Conservation (phyloP, 1,140 invertebrate species). For the Plutomurus gul region DNA sequence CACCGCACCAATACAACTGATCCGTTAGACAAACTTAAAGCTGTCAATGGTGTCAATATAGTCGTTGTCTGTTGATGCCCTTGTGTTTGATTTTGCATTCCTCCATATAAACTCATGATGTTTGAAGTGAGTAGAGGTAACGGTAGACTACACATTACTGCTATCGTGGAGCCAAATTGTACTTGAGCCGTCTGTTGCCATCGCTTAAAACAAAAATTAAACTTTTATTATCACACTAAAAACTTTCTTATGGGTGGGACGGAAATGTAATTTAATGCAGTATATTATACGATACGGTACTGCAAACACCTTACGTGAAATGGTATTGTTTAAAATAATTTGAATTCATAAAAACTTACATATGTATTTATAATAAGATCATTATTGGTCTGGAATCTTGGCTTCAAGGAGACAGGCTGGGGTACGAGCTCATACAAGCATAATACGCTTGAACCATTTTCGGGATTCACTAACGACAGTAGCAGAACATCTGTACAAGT, state of each 20-base stretch:
- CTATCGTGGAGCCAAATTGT: conserved; percentile 41
- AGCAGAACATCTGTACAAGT: conserved; percentile 33
- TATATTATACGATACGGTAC: no score
- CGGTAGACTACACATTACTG: conserved; percentile 41
- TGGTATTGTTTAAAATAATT: neutral
- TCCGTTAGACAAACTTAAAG: conserved; percentile 43
- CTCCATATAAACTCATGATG: neutral
- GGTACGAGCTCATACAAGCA: conserved; percentile 46
- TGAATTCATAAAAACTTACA: conserved; percentile 25
- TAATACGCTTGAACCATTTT: conserved; percentile 23
- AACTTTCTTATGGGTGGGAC: no score
- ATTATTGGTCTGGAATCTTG: conserved; percentile 42
- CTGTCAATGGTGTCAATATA: conserved; percentile 43
- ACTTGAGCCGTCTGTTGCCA: conserved; percentile 49
- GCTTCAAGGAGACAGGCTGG: conserved; percentile 40
- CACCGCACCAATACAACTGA: conserved; percentile 33
- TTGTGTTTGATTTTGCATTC: neutral
- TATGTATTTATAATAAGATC: conserved; percentile 25
- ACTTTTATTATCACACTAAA: neutral
- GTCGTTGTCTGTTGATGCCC: conserved; percentile 33
- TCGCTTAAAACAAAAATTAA: conserved; percentile 40
- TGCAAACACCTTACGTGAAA: no score
- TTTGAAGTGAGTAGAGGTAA: conserved; percentile 32
- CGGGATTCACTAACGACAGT: conserved; percentile 39
- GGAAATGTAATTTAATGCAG: no score